Evolutionary conservation across 1,140 invertebrate species (phyloP), one percentile per base, ranked within the genome.

Genomic region (Drosophila persimilis): DNA sequence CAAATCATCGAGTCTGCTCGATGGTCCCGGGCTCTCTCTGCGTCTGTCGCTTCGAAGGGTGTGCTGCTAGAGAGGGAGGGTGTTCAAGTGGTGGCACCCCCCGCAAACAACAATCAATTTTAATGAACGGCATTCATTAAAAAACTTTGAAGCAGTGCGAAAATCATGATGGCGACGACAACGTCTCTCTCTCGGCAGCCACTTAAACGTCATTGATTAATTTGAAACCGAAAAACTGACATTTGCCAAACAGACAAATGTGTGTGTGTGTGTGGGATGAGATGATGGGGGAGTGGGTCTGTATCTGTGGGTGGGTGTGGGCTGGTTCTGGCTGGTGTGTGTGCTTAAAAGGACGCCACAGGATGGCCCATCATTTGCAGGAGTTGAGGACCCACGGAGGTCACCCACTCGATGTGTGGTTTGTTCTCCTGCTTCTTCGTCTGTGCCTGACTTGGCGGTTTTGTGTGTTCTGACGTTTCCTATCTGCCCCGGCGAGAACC

Each of bases 91-190:
- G n/a, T 2, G 26, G 2, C 29, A 31, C 26, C 13, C 31, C 24
- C 44, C 58, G 57, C 83, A 76, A 81, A 88, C 83, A 86, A 86
- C 83, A 86, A 86, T 86, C 83, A 86, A 81, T 86, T 86, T 86
- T 86, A 88, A 86, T 88, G 83, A 86, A 88, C 78, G 83, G 59
- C 63, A 81, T 88, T 88, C 83, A 88, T 86, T 86, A 86, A 88
- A 86, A 85, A 86, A 86, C 57, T 88, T 88, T 79, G 56, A 46
- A 71, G 64, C 64, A 55, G 71, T 64, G 62, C 66, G 63, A 81
- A 88, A 88, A 86, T 81, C 74, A 77, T 73, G 70, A 48, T 72
- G 55, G 60, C 43, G 80, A 50, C 65, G 76, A 61, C 57, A 48
- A 73, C 64, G 60, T 62, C 66, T 70, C 64, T 29, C 26, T 29